Evolutionary conservation across 2,113 vertebrate genomes (phyloP).

Genomic region (Cyanistes caeruleus): DNA sequence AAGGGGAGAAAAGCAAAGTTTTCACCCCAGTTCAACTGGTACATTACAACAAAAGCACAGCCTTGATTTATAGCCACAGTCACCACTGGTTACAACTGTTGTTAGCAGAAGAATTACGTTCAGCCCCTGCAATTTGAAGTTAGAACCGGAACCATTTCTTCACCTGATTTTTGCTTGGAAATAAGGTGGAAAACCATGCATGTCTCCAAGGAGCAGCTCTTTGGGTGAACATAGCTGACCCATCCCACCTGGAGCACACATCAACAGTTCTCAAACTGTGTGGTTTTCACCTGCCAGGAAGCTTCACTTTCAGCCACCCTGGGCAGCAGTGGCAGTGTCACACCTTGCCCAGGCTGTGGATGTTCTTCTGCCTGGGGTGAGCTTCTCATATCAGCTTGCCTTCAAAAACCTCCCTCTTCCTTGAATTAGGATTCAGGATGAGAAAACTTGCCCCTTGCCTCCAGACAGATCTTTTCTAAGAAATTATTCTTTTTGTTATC

Average conservation of each 20-base stretch:
- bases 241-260: not conserved
- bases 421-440: not conserved
- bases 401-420: not conserved
- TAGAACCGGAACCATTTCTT: not conserved
- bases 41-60: not conserved
- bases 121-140: not conserved
- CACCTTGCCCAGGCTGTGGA: not conserved
- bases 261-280: not conserved
- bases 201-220: not conserved
- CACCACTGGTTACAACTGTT: not conserved
- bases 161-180: not conserved
- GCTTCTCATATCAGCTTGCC: rapidly evolving
- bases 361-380: not conserved
- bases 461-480: not conserved
- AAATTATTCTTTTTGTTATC: not conserved
- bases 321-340: not conserved
- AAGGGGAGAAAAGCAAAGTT: not conserved
- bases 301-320: not conserved
- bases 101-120: not conserved
- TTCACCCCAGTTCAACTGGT: not conserved
- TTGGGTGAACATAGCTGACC: not conserved
- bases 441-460: not conserved
- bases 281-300: not conserved
- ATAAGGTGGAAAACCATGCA: not conserved
- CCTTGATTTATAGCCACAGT: not conserved